Evolutionary conservation across 2,113 vertebrate species (phyloP).

Genomic region (Noturus placidus): DNA sequence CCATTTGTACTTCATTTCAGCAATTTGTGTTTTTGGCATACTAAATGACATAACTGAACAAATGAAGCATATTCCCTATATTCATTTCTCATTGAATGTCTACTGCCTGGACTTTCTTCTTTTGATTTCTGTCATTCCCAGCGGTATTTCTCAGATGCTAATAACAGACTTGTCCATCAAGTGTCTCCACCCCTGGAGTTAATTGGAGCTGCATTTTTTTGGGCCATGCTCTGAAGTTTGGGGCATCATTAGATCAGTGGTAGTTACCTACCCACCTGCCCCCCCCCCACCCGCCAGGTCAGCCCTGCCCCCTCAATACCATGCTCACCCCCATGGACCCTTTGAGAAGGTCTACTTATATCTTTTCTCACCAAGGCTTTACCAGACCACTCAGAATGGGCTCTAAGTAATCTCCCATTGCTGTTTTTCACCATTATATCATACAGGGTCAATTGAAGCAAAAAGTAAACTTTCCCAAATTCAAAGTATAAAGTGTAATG

Average conservation of each 20-base stretch:
- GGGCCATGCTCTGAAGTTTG: slow-evolving; percentile 63
- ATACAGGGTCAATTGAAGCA: neutral
- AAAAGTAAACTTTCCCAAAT: neutral
- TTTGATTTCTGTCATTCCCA: slow-evolving; percentile 69
- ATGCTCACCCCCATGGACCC: slow-evolving; percentile 54
- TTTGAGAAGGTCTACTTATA: slow-evolving; percentile 58
- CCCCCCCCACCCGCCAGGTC: slow-evolving; percentile 50
- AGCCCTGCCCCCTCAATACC: slow-evolving; percentile 55
- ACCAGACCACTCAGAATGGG: slow-evolving; percentile 12
- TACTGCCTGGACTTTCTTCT: slow-evolving; percentile 68
- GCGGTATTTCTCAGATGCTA: slow-evolving; percentile 65
- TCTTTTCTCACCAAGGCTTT: slow-evolving; percentile 60
- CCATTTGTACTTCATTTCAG: slow-evolving; percentile 59
- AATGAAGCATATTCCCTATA: slow-evolving; percentile 68
- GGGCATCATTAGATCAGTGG: slow-evolving; percentile 76
- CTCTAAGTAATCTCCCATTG: neutral
- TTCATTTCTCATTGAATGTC: slow-evolving; percentile 67
- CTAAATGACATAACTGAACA: slow-evolving; percentile 66
- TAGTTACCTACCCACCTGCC: slow-evolving; percentile 68
- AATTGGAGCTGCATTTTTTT: slow-evolving; percentile 68
- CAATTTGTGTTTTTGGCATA: slow-evolving; percentile 50
- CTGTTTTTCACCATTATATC: neutral
- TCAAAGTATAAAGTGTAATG: neutral
- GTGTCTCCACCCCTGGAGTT: slow-evolving; percentile 72
- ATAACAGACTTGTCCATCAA: slow-evolving; percentile 80